phyloP scores from a whole-genome alignment of 1,140 invertebrate genomes.

The Chironomus striatipennis region DNA sequence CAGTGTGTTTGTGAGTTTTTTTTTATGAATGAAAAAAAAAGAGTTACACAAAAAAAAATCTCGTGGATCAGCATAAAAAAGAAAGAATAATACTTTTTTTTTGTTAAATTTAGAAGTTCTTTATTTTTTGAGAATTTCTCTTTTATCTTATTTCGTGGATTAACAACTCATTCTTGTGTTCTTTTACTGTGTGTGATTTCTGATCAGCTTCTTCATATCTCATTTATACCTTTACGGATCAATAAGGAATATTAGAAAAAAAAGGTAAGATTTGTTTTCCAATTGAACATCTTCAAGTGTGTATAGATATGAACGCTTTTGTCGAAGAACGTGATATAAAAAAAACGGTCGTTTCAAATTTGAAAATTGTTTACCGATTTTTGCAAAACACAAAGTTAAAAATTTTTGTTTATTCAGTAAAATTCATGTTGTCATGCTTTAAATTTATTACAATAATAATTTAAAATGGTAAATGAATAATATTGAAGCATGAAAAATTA shows the following conservation, averaged over 20 bases:
- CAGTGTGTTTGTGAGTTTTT: conserved; percentile 6
- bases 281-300: no score
- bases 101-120: conserved; percentile 15
- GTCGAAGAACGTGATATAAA: no score
- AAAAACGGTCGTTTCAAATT: no score
- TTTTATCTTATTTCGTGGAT: not conserved
- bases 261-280: not conserved
- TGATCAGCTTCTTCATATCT: not conserved
- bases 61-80: conserved; percentile 23
- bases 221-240: not conserved
- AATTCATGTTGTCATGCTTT: no score
- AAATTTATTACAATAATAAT: no score
- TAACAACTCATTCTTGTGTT: conserved; percentile 14
- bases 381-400: no score
- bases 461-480: no score
- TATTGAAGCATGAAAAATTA: no score
- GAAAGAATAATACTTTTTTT: not conserved
- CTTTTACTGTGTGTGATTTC: not conserved
- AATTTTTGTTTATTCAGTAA: no score
- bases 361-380: no score
- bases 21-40: conserved; percentile 21
- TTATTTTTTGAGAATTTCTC: not conserved
- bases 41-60: conserved; percentile 7
- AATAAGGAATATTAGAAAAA: not conserved
- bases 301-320: no score